Evolutionary conservation across 2,888 invertebrate genomes (phyloP).

Genomic region (Sicus ferrugineus): DNA sequence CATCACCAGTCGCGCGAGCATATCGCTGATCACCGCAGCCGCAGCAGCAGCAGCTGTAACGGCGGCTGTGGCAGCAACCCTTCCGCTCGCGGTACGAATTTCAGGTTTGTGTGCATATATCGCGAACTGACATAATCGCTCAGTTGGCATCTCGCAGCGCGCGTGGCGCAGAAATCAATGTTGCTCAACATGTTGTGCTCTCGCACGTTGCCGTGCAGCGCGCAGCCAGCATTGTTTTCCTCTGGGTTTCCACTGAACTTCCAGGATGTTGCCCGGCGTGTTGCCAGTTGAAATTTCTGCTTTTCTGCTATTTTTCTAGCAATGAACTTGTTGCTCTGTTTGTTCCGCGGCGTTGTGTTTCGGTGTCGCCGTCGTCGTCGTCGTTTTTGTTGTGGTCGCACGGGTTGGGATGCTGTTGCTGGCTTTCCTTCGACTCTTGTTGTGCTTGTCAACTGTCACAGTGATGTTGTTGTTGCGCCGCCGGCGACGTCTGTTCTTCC

Average conservation of each 20-base stretch:
- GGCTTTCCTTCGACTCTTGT: conserved; percentile 38
- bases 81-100: conserved; percentile 7
- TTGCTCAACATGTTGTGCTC: conserved; percentile 14
- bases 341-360: conserved; percentile 39
- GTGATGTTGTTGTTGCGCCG: conserved; percentile 41
- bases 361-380: conserved; percentile 35
- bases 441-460: conserved; percentile 40
- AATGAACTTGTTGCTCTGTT: conserved; percentile 28
- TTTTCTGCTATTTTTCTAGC: conserved; percentile 37
- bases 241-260: conserved; percentile 52
- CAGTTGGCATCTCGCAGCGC: conserved; percentile 17
- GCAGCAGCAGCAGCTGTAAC: conserved; percentile 34
- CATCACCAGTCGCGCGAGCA: conserved; percentile 60
- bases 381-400: conserved; percentile 41
- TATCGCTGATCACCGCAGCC: conserved; percentile 53
- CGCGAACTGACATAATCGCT: conserved; percentile 21
- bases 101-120: conserved; percentile 5
- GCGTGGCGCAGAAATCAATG: conserved; percentile 18
- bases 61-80: conserved; percentile 1
- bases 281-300: conserved; percentile 56
- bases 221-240: conserved; percentile 22
- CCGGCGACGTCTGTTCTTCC: conserved; percentile 38
- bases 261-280: conserved; percentile 59
- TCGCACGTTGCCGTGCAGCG: conserved; percentile 13
- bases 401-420: conserved; percentile 35